Percentiles rank a stretch among this genome's conserved stretches.
These are phyloP conservation scores for Lepidonotus clava DNA, from an alignment of 2,888 invertebrate species.

Conservation along the genomic window DNA sequence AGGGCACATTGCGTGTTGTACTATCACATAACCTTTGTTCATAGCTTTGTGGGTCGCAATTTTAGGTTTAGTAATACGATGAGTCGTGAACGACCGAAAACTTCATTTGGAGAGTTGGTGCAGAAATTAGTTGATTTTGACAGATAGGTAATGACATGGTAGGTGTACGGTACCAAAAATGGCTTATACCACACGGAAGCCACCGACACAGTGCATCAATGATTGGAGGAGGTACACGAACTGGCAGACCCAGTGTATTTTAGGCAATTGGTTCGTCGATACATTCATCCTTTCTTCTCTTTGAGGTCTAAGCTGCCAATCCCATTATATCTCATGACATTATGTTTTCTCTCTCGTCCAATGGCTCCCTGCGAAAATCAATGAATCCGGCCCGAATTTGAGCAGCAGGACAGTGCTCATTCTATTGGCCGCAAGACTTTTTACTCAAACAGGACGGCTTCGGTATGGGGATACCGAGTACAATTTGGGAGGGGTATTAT, in stretches of 20 bases:
- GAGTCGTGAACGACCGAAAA: no score
- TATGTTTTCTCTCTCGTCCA: conserved; percentile 50
- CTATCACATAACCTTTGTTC: no score
- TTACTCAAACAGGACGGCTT: conserved; percentile 10
- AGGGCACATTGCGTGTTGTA: no score
- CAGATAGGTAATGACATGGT: conserved; percentile 30
- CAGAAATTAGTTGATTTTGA: neutral
- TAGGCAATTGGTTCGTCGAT: conserved; percentile 51
- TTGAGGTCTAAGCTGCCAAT: conserved; percentile 36
- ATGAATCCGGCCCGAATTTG: conserved; percentile 43
- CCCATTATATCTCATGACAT: conserved; percentile 36
- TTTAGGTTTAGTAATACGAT: no score
- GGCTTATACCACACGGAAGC: neutral
- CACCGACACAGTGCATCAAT: conserved; percentile 26
- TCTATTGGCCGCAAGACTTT: neutral
- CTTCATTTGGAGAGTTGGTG: neutral
- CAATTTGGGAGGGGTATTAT: conserved; percentile 47
- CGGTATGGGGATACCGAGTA: conserved; percentile 2
- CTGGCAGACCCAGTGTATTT: conserved; percentile 28
- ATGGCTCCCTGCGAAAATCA: conserved; percentile 38
- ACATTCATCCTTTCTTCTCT: conserved; percentile 47
- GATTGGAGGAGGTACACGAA: conserved; percentile 35
- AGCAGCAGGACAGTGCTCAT: neutral
- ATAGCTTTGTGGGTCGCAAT: no score
- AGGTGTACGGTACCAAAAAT: conserved; percentile 19